Evolutionary conservation across 1,140 invertebrate genomes (phyloP), one percentile per base, ranked within the genome.

Genomic region (Pseudomyrmex sp.): DNA sequence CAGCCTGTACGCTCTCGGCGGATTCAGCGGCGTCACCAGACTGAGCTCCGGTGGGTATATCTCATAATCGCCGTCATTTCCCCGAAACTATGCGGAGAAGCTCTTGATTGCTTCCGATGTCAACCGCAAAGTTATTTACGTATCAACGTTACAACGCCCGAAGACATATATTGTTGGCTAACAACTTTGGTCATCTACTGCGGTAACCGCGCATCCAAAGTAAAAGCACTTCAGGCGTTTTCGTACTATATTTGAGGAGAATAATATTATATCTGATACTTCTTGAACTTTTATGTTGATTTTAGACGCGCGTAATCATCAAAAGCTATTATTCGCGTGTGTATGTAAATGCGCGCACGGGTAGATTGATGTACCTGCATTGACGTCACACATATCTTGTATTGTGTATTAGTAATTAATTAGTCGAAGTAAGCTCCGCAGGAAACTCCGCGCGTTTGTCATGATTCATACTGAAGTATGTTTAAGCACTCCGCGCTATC

Each of bases 21-120:
- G 97, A 15, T 98, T 97, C 91, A 97, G 97, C 93, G 97, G 97
- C 0, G 95, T 96, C 1, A 95, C 95, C 0, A 94, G 97, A 63
- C 85, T 92, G 10, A 89, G 85, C 23, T 93, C 91, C 13, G 90
- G 92, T 92, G 35, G 50, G 44, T 79, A 23, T 10, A 9, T 7
- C 3, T 58, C 15, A 5, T 48, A 23, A 7, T 18, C 1, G 9
- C 10, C 2, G 3, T 7, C 5, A 35, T 35, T 59, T 46, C 23
- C 1, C 44, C 12, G 12, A 35, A 18, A 12, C 13, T 68, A 54
- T 46, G 15, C 46, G 13, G 7, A 9, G 20, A 35, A 35, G 2
- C 13, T 69, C 48, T 0, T 35, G 0, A 52, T 63, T 9, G 20
- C 23, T 15, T 23, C 12, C 8, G n/a, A 44, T 20, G 23, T 18